Conservation (phyloP, 1,140 invertebrate genomes). For the Hylyphantes graminicola region DNA sequence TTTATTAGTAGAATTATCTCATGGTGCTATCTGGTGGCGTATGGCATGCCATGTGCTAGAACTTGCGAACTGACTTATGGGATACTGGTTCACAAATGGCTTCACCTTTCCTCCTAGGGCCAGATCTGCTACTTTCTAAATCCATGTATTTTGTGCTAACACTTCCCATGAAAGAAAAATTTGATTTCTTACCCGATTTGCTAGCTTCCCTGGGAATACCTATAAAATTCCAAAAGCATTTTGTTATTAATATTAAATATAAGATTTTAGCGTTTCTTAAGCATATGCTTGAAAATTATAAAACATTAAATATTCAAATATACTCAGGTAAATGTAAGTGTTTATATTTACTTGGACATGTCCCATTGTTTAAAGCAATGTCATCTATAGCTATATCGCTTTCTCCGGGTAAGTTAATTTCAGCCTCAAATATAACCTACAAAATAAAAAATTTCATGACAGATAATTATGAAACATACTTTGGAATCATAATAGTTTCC, state of each 20-base stretch:
- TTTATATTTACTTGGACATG: constrained; percentile 56
- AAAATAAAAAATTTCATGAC: no score
- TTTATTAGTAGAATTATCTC: no score
- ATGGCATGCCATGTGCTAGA: no score
- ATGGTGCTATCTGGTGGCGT: no score
- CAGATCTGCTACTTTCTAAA: no score
- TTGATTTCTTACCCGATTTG: constrained; percentile 43
- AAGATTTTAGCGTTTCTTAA: background rate
- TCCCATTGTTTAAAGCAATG: constrained; percentile 53
- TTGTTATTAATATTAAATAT: background rate
- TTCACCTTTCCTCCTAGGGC: no score
- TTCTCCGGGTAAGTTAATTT: constrained; percentile 52
- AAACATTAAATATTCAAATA: background rate
- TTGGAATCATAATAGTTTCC: no score
- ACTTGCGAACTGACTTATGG: no score
- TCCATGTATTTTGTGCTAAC: no score
- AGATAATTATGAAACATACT: no score
- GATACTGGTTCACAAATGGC: no score
- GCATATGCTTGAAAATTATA: background rate
- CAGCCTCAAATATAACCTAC: constrained; percentile 60
- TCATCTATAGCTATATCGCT: constrained; percentile 60
- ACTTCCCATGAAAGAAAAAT: background rate
- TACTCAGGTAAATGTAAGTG: background rate
- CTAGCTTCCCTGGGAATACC: constrained; percentile 58
- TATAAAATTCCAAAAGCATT: constrained; percentile 15